Evolutionary conservation across 2,888 invertebrate genomes (phyloP).

Genomic region (Eupithecia dodoneata): DNA sequence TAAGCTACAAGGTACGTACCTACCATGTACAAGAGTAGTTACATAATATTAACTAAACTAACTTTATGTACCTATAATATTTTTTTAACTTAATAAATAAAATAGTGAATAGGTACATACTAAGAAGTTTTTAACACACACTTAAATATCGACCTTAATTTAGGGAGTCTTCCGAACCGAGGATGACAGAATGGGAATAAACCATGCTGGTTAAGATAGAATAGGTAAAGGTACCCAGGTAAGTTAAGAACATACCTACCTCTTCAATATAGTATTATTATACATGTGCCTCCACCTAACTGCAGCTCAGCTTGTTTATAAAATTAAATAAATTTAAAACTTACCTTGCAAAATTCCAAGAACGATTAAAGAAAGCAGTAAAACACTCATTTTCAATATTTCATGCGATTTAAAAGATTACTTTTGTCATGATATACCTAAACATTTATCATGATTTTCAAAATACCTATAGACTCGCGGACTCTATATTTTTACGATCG

Average conservation of each 20-base stretch:
- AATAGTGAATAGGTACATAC: neutral
- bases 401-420: constrained; percentile 20
- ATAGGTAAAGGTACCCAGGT: neutral
- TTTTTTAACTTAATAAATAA: neutral
- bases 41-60: neutral
- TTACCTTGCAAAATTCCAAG: constrained; percentile 71
- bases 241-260: neutral
- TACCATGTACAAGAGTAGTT: too few species aligned
- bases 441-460: constrained; percentile 37
- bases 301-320: neutral
- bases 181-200: neutral
- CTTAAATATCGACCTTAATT: neutral
- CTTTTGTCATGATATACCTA: constrained; percentile 7
- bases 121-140: neutral
- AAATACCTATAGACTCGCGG: neutral
- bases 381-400: constrained; percentile 47
- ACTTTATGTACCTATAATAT: neutral
- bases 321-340: constrained; percentile 33
- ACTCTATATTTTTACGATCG: neutral
- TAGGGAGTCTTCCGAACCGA: neutral
- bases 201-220: neutral
- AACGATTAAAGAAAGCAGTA: constrained; percentile 52
- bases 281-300: neutral
- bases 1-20: too few species aligned
- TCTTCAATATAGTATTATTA: too few species aligned